Conservation (phyloP, 2,113 vertebrate species). For the Dromaius novaehollandiae region DNA sequence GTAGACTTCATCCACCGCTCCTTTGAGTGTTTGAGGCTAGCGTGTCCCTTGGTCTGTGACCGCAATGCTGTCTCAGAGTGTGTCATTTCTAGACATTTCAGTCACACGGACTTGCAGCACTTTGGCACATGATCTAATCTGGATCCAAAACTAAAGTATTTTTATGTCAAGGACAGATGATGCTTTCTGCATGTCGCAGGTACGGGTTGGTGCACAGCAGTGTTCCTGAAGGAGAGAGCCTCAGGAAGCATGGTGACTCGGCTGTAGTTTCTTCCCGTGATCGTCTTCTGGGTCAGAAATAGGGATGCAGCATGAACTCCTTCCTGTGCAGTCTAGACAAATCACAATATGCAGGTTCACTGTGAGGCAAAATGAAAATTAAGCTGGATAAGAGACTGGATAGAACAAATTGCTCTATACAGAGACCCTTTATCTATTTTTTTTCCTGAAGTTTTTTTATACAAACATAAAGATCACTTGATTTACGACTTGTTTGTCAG, state of each 20-base stretch:
- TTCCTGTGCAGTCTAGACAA: neutral
- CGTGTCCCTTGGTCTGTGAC: neutral
- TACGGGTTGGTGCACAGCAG: neutral
- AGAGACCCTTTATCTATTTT: conserved; percentile 45
- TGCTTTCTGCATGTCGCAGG: neutral
- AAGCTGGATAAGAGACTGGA: conserved; percentile 14
- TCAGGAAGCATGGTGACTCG: neutral
- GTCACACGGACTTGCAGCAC: neutral
- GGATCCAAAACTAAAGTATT: neutral
- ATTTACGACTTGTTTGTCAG: conserved; percentile 49
- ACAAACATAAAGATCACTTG: conserved; percentile 11
- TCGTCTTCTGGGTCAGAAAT: neutral
- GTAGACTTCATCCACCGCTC: neutral
- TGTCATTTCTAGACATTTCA: neutral
- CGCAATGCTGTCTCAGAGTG: neutral
- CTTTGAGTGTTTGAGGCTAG: neutral
- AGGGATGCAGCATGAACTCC: neutral
- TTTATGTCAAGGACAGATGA: neutral
- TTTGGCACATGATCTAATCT: neutral
- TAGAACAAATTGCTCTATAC: conserved; percentile 9
- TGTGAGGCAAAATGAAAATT: conserved; percentile 39
- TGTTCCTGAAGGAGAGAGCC: neutral
- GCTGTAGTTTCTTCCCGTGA: neutral
- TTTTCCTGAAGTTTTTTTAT: conserved; percentile 51
- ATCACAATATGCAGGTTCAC: neutral